These are phyloP conservation scores for Peucedramus taeniatus DNA, from an alignment of 2,113 vertebrate genomes.

Conservation along the genomic window DNA sequence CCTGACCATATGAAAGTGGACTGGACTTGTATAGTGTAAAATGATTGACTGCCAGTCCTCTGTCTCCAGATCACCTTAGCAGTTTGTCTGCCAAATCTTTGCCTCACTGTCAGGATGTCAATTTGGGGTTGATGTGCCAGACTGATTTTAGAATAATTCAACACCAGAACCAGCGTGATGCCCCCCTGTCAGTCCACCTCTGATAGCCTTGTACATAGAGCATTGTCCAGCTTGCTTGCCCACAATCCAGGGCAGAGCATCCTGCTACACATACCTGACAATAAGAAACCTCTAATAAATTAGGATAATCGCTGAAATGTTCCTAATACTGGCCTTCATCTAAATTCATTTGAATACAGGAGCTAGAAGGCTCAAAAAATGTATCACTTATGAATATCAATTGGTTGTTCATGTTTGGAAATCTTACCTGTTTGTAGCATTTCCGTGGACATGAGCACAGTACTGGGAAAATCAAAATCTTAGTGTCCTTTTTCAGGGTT, in stretches of 20 bases:
- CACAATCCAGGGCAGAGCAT: not conserved
- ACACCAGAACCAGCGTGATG: not conserved
- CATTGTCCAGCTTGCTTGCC: not conserved
- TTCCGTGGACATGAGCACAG: not conserved
- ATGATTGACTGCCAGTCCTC: not conserved
- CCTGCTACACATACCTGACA: not conserved
- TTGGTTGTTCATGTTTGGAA: not conserved
- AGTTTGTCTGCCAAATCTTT: not conserved
- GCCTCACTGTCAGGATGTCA: not conserved
- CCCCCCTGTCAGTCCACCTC: not conserved
- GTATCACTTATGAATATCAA: not conserved
- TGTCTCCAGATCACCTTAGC: not conserved
- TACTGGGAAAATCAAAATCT: not conserved
- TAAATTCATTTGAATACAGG: not conserved
- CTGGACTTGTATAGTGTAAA: not conserved
- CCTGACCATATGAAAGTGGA: too few relatives aligned
- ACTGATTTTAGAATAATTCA: not conserved
- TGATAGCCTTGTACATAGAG: not conserved
- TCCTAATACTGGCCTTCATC: not conserved
- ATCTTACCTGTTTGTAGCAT: not conserved
- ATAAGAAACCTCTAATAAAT: not conserved
- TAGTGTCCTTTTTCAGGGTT: not conserved
- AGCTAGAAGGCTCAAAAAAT: not conserved
- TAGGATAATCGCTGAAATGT: not conserved
- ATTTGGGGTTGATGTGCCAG: not conserved